Evolutionary conservation across 23 tunicate species (phyloP), one percentile per base, ranked within the genome.

Genomic region (Trididemnum miniatum): DNA sequence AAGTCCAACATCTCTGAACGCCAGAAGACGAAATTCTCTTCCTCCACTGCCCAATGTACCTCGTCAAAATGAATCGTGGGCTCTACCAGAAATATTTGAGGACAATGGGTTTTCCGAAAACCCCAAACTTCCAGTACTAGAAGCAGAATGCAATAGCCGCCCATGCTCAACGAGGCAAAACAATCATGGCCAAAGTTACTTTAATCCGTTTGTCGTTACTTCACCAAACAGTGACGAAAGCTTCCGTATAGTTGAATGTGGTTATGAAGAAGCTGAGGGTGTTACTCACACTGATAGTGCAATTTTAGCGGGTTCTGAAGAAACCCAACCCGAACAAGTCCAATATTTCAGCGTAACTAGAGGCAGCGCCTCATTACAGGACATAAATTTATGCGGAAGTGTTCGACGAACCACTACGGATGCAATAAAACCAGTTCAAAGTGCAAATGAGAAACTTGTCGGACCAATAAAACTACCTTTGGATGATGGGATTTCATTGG

Each of bases 201-300:
- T 44, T 15, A 44, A 44, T 44, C 54, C 54, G 15, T 44, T 7
- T 15, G 15, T 9, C 9, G n/a, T 20, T 62, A 5, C 67, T 12
- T 62, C 67, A 3, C 67, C 67, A 4, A 26, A 22, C 5, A 24
- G 5, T 22, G n/a, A 62, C 29, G 29, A 62, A 62, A 22, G 3
- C 29, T 62, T 62, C n/a, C 29, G 67, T 3, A 24, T 62, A 12
- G 29, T 62, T 24, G 67, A 62, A 18, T 12, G 23, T 24, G 67
- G 67, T 18, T 18, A 62, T 62, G 67, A 62, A 62, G 67, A 62
- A 62, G 67, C 67, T 12, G 67, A 24, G n/a, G 67, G 54, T 9
- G 54, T 15, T 44, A 7, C 54, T 44, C 54, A 44, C 9, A 44
- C 9, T 15, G 54, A 44, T 7, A 44, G 12, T 15, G 9, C 15